Evolutionary conservation across 2,113 vertebrate genomes (phyloP).

Genomic region (Osmerus mordax): DNA sequence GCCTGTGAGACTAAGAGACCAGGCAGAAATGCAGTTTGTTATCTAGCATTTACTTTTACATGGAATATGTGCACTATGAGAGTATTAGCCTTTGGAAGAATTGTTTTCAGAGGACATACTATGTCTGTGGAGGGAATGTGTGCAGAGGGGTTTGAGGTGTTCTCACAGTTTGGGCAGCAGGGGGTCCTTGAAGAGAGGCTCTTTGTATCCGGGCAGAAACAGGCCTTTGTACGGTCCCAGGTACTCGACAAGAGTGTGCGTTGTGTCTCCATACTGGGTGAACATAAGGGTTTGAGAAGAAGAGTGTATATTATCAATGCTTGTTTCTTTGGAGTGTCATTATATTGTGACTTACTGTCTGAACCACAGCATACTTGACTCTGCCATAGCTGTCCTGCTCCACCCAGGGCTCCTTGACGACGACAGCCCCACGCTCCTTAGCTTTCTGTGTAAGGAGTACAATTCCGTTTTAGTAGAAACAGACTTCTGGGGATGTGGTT

Average conservation of each 20-base stretch:
- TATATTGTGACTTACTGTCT: conserved; percentile 66
- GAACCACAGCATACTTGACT: conserved; percentile 76
- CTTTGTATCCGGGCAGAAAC: conserved; percentile 75
- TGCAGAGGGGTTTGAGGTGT: too few species aligned
- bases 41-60: too few species aligned
- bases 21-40: neutral
- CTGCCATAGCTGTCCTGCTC: conserved; percentile 74
- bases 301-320: neutral
- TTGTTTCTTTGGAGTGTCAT: neutral
- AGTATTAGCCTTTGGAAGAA: too few species aligned
- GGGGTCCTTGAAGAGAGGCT: conserved; percentile 71
- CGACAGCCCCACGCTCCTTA: conserved; percentile 65
- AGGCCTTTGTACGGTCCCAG: conserved; percentile 73
- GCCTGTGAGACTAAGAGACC: neutral
- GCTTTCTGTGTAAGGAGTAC: conserved; percentile 64
- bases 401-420: conserved; percentile 77
- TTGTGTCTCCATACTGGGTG: conserved; percentile 79
- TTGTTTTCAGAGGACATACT: too few species aligned
- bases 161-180: conserved; percentile 75
- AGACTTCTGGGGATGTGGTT: too few species aligned
- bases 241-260: conserved; percentile 79
- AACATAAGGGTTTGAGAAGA: conserved; percentile 5
- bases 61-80: too few species aligned
- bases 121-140: too few species aligned
- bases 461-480: neutral